Evolutionary conservation across 2,888 invertebrate genomes (phyloP), one percentile per base, ranked within the genome.

Genomic region (Dermolepida albohirtum): DNA sequence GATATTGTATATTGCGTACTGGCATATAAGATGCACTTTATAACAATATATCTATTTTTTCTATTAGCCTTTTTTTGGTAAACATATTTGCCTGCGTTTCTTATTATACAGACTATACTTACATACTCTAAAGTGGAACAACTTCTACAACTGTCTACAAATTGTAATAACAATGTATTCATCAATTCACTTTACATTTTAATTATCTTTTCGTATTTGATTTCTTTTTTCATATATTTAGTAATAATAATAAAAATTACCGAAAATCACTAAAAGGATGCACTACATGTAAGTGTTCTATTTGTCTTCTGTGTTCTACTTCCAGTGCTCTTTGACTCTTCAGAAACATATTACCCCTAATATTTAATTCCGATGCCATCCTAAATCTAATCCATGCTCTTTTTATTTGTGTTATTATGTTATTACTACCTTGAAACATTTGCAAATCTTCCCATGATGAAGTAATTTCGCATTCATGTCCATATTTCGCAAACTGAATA

Each of bases 181-280:
- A 4, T 22, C 22, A 22, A 2, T 22, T 22, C 22, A 22, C 1
- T 22, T 22, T 22, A 22, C 22, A 22, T 22, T 22, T 22, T 4
- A 22, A 22, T 1, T 22, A 2, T 2, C 22, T 22, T 22, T 4
- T 22, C 22, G 4, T 22, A 22, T 22, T 22, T 22, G 4, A 22
- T 4, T 2, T 2, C 4, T 22, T 22, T 22, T 22, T 22, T 22
- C 22, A 22, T 22, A 22, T 22, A 47, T 47, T 5, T 16, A 47
- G n/a, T 47, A 17, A 11, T 7, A 8, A 7, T 8, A 16, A 17
- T 8, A 11, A 16, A 49, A 12, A 10, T 54, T 71, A 81, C 82
- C 79, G 76, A 57, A 82, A 74, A 14, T 74, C 72, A 70, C 84
- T 84, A n/a, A 83, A 83, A 0, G 84, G 84, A 75, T 84, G 82